Percentiles rank a stretch among this genome's conserved stretches.
These are phyloP conservation scores for Drosophila ezoana DNA, from an alignment of 2,888 invertebrate genomes.

Conservation along the genomic window DNA sequence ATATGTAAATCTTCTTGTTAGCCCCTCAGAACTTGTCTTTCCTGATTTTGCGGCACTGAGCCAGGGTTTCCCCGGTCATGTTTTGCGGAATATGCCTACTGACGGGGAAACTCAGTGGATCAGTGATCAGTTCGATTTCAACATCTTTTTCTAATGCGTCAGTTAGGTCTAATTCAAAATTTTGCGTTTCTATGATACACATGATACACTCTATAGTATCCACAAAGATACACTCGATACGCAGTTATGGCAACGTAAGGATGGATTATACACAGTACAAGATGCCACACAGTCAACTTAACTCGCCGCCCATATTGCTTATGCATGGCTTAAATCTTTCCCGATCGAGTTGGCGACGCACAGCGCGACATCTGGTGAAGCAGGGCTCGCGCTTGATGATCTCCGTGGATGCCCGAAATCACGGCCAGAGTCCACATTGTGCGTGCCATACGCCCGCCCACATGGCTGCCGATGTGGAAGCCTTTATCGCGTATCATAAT, in stretches of 20 bases:
- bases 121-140: not conserved
- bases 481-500: constrained; percentile 12
- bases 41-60: not conserved
- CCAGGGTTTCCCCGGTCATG: no score
- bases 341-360: constrained; percentile 30
- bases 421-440: constrained; percentile 39
- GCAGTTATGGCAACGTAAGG: not conserved
- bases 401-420: constrained; percentile 46
- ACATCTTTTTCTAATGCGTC: not conserved
- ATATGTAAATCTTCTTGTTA: not conserved
- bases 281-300: constrained; percentile 25
- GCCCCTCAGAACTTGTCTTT: not conserved
- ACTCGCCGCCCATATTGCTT: constrained; percentile 37
- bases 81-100: no score
- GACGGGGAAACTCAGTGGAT: not conserved
- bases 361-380: constrained; percentile 19
- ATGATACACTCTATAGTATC: not conserved
- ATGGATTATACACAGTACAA: constrained; percentile 34
- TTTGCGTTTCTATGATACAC: not conserved
- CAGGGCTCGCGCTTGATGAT: constrained; percentile 34
- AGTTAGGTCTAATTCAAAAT: not conserved
- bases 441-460: constrained; percentile 13
- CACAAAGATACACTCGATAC: not conserved
- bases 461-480: constrained; percentile 42
- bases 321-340: constrained; percentile 42